Conservation (phyloP, 2,888 invertebrate species). For the Mesoligia furuncula region DNA sequence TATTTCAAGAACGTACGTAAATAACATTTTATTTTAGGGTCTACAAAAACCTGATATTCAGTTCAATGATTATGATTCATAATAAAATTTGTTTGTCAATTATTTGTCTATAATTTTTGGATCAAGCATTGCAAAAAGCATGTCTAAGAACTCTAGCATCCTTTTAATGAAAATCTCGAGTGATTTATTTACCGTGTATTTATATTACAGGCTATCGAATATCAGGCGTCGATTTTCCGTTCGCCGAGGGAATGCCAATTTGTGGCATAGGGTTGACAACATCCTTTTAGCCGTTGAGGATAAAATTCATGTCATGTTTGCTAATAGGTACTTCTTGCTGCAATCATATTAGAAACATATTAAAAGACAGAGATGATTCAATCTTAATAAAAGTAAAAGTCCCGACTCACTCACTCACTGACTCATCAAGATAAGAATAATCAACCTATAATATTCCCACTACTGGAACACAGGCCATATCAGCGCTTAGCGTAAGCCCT, state of each 20-base stretch:
- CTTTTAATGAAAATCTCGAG: background rate
- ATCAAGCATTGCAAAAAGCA: background rate
- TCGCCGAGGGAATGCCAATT: background rate
- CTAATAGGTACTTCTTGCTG: background rate
- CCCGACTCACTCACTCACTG: background rate
- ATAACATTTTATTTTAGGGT: background rate
- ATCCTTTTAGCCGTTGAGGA: background rate
- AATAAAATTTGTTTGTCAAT: background rate
- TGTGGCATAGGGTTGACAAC: background rate
- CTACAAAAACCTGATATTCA: no score
- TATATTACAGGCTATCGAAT: background rate
- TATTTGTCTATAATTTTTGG: background rate
- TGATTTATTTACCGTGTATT: background rate
- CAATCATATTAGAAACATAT: no score
- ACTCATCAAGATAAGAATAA: background rate
- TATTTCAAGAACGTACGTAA: background rate
- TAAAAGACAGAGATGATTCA: no score
- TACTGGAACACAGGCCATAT: no score
- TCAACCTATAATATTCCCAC: background rate
- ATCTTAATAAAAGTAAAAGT: background rate
- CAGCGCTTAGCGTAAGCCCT: background rate
- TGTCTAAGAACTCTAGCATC: background rate
- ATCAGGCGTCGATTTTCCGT: slow-evolving; percentile 4
- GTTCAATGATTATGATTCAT: background rate
- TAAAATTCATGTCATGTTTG: background rate